Evolutionary conservation across 2,113 vertebrate genomes (phyloP).

Genomic region (Callorhinus ursinus): DNA sequence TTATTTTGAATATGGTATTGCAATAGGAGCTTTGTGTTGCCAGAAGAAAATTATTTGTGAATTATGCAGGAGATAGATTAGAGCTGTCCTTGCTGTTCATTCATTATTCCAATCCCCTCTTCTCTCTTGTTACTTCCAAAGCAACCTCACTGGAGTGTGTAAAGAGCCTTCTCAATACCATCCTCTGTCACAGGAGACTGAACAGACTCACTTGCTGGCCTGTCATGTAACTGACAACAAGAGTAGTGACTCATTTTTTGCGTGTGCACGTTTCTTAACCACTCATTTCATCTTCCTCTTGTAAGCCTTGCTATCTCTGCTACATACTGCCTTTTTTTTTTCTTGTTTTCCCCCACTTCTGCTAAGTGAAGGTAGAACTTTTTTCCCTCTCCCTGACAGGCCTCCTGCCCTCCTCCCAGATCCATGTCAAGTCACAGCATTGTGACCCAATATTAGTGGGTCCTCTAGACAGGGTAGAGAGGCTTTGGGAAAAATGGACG

Average conservation of each 20-base stretch:
- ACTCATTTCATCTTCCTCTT: constrained; percentile 42
- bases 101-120: constrained; percentile 28
- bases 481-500: not conserved
- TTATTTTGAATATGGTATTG: constrained; percentile 53
- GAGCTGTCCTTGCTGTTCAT: not conserved
- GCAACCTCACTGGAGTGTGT: not conserved
- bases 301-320: not conserved
- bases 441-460: not conserved
- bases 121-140: constrained; percentile 13
- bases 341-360: not conserved
- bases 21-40: constrained; percentile 38
- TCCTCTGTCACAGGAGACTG: not conserved
- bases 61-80: not conserved
- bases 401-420: not conserved
- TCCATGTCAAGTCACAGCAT: not conserved
- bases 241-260: constrained; percentile 28
- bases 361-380: not conserved
- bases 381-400: not conserved
- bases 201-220: not conserved
- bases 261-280: constrained; percentile 15
- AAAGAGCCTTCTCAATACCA: not conserved
- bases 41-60: constrained; percentile 57
- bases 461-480: not conserved
- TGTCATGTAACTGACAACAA: constrained; percentile 37
- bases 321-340: not conserved